Conservation (phyloP, 2,888 invertebrate genomes). For the Drosophila falleni region DNA sequence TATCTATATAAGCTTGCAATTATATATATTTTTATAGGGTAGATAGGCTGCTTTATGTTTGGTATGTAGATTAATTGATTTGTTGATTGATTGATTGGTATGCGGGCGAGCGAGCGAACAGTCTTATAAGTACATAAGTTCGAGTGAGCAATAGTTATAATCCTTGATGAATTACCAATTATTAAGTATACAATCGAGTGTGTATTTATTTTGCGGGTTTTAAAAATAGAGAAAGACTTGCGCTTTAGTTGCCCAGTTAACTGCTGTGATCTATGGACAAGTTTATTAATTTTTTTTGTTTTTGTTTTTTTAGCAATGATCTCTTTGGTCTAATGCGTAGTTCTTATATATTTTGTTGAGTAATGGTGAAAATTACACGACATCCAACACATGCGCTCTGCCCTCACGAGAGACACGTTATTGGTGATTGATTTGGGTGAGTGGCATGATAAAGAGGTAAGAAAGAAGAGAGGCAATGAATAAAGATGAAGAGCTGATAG, state of each 20-base stretch:
- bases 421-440: constrained; percentile 79
- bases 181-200: constrained; percentile 39
- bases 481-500: constrained; percentile 25
- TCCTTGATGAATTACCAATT: constrained; percentile 71
- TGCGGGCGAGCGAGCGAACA: constrained; percentile 58
- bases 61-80: constrained; percentile 51
- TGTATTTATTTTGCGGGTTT: constrained; percentile 38
- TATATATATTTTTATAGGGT: constrained; percentile 40
- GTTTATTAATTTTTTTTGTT: constrained; percentile 24
- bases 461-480: constrained; percentile 32
- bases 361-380: constrained; percentile 82
- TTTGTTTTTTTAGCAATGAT: constrained; percentile 58
- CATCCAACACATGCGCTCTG: constrained; percentile 86
- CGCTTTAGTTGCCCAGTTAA: constrained; percentile 61
- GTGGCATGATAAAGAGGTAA: constrained; percentile 45
- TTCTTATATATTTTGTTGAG: constrained; percentile 59
- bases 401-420: constrained; percentile 85
- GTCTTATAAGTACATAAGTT: constrained; percentile 63
- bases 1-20: constrained; percentile 40
- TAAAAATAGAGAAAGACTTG: constrained; percentile 57
- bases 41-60: constrained; percentile 39
- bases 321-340: constrained; percentile 67
- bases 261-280: constrained; percentile 58
- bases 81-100: constrained; percentile 49
- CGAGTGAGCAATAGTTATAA: constrained; percentile 74